phyloP scores from a whole-genome alignment of 2,888 invertebrate genomes.

The Drosophila setosimentum region DNA sequence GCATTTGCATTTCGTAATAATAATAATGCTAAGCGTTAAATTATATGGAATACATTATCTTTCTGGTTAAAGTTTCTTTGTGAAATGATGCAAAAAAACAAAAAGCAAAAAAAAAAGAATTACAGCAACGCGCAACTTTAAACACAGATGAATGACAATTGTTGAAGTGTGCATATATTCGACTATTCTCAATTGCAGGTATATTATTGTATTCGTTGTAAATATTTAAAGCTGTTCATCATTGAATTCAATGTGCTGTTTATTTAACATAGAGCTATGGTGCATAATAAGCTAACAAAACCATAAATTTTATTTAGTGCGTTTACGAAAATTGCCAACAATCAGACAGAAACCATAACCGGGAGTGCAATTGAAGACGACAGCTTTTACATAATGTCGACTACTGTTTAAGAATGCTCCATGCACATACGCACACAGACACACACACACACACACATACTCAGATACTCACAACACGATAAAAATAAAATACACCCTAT shows the following conservation, averaged over 20 bases:
- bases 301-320: conserved; percentile 61
- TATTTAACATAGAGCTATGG: conserved; percentile 47
- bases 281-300: conserved; percentile 53
- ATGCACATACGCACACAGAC: conserved; percentile 10
- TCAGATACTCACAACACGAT: conserved; percentile 38
- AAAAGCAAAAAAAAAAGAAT: neutral
- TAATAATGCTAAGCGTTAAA: conserved; percentile 13
- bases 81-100: neutral
- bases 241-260: conserved; percentile 33
- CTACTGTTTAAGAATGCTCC: conserved; percentile 21
- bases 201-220: neutral
- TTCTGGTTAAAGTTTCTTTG: neutral
- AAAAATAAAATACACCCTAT: conserved; percentile 79
- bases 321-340: conserved; percentile 72
- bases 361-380: conserved; percentile 45
- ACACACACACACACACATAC: conserved; percentile 14
- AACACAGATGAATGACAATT: neutral
- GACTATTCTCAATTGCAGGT: conserved; percentile 22
- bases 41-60: neutral
- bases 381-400: conserved; percentile 56
- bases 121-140: neutral
- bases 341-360: conserved; percentile 78
- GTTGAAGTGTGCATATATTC: neutral
- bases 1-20: conserved; percentile 48
- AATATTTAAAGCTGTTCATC: neutral